These are phyloP conservation scores for Zaprionus ornatus DNA, from an alignment of 1,140 invertebrate species.

Conservation along the genomic window DNA sequence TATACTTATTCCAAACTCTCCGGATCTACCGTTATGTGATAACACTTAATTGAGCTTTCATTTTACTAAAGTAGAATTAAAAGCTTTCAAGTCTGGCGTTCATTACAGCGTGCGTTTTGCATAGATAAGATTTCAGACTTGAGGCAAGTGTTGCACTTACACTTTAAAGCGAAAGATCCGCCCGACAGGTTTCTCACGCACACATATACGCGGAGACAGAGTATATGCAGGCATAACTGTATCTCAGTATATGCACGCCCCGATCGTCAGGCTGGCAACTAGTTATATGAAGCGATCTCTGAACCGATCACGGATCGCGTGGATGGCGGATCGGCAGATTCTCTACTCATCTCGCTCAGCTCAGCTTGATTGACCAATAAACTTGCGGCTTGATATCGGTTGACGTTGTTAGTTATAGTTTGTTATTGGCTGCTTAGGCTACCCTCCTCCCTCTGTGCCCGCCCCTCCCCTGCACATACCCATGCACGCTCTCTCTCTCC, in stretches of 20 bases:
- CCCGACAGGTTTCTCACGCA: neutral
- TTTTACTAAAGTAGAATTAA: conserved; percentile 2
- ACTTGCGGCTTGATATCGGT: conserved; percentile 78
- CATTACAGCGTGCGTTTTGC: neutral
- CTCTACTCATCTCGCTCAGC: conserved; percentile 36
- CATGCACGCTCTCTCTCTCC: neutral
- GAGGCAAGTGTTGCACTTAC: neutral
- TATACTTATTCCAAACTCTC: neutral
- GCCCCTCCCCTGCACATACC: neutral
- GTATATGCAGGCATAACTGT: conserved; percentile 5
- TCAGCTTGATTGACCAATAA: conserved; percentile 75
- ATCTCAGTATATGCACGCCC: conserved; percentile 31
- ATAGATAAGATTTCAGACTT: neutral
- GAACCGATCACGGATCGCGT: conserved; percentile 2
- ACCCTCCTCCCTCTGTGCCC: neutral
- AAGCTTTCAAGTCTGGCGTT: neutral
- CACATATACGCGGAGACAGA: neutral
- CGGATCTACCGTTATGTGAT: neutral
- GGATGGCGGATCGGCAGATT: neutral
- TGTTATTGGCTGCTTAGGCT: conserved; percentile 68
- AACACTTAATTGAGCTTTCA: conserved; percentile 3
- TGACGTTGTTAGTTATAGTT: conserved; percentile 80
- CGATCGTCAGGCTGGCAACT: conserved; percentile 30
- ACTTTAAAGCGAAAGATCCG: neutral
- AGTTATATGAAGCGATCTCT: conserved; percentile 52